Evolutionary conservation across 2,888 invertebrate genomes (phyloP).

Genomic region (Hypsopygia costalis): DNA sequence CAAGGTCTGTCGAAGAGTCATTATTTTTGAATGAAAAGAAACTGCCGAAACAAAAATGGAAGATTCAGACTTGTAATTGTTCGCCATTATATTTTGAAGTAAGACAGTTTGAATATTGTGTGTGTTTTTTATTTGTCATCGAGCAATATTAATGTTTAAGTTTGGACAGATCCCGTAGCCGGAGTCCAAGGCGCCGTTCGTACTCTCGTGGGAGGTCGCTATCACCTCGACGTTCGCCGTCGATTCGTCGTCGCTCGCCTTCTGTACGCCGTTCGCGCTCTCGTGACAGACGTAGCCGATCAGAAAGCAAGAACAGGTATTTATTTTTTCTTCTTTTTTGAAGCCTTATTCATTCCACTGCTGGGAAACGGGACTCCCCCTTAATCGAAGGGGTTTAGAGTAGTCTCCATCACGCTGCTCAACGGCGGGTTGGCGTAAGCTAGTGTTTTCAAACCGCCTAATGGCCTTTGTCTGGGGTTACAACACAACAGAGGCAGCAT

Average conservation of each 20-base stretch:
- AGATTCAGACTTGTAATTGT: not conserved
- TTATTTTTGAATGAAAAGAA: too few species aligned
- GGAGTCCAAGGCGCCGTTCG: conserved; percentile 70
- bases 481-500: too few species aligned
- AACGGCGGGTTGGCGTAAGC: too few species aligned
- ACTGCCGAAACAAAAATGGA: too few species aligned
- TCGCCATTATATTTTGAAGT: not conserved
- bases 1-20: too few species aligned
- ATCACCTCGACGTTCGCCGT: conserved; percentile 68
- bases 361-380: too few species aligned
- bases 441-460: too few species aligned
- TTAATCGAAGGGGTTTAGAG: too few species aligned
- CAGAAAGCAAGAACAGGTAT: conserved; percentile 72
- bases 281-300: conserved; percentile 67
- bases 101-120: not conserved
- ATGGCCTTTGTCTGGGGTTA: too few species aligned
- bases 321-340: not conserved
- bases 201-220: conserved; percentile 66
- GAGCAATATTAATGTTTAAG: not conserved
- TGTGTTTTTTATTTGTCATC: not conserved
- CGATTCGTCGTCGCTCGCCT: conserved; percentile 63
- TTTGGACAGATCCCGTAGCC: conserved; percentile 62
- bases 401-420: too few species aligned
- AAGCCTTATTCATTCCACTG: too few species aligned
- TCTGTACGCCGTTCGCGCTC: conserved; percentile 65